These are phyloP conservation scores for Heliconius himera DNA, from an alignment of 1,140 invertebrate genomes.

Conservation along the genomic window DNA sequence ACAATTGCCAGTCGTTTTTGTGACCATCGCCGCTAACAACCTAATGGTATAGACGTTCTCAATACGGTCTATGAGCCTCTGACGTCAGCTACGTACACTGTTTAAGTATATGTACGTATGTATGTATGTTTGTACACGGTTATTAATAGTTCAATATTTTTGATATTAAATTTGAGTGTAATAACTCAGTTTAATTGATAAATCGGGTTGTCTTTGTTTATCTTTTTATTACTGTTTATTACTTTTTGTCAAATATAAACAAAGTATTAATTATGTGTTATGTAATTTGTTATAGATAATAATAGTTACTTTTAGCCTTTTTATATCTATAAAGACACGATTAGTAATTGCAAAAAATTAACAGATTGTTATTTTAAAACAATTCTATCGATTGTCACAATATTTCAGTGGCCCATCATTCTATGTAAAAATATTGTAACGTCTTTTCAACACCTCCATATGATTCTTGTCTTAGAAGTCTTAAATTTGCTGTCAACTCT, in stretches of 20 bases:
- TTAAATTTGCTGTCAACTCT: not conserved
- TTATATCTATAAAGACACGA: no score
- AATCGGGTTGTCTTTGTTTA: not conserved
- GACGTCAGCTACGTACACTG: constrained; percentile 27
- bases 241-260: no score
- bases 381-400: not conserved
- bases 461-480: not conserved
- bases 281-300: no score
- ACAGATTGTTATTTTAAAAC: not conserved
- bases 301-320: no score
- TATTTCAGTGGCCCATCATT: not conserved
- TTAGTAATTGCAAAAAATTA: not conserved
- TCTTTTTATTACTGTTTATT: no score
- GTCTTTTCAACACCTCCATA: not conserved
- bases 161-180: not conserved
- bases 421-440: not conserved
- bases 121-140: not conserved
- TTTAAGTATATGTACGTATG: not conserved
- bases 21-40: constrained; percentile 53
- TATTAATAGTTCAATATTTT: not conserved
- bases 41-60: constrained; percentile 44
- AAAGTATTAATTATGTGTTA: no score
- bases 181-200: not conserved
- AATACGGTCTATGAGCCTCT: constrained; percentile 33
- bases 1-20: constrained; percentile 73